phyloP scores from a whole-genome alignment of 2,113 vertebrate species.

The Calonectris borealis region DNA sequence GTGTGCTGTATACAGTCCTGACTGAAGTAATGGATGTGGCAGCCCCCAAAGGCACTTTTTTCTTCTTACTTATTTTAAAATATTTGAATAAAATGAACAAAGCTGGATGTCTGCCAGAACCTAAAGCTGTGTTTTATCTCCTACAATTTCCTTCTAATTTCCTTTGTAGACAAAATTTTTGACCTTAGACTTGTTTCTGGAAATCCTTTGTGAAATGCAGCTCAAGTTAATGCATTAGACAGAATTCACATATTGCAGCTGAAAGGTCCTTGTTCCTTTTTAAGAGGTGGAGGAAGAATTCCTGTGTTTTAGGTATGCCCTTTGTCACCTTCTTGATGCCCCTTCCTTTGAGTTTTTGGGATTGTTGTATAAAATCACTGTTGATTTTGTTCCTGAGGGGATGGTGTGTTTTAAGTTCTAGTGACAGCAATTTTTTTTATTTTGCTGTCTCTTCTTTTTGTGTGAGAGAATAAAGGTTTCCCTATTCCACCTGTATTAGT shows the following conservation, averaged over 20 bases:
- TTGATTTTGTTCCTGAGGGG: background rate
- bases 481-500: background rate
- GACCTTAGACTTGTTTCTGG: constrained; percentile 66
- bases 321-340: background rate
- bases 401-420: background rate
- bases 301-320: background rate
- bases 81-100: constrained; percentile 63
- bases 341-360: background rate
- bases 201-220: constrained; percentile 11
- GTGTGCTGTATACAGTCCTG: background rate
- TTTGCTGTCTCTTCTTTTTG: background rate
- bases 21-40: background rate
- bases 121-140: constrained; percentile 74
- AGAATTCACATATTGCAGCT: background rate
- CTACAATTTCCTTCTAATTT: constrained; percentile 78
- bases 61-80: background rate
- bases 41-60: background rate
- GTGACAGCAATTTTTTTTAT: background rate
- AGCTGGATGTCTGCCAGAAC: constrained; percentile 67
- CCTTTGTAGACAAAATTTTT: constrained; percentile 72
- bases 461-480: background rate
- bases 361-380: background rate
- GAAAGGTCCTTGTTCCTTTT: background rate
- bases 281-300: background rate
- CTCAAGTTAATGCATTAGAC: background rate